A percentile compares a stretch with the other conserved stretches of the same genome.
Conservation (phyloP, 2,797 vertebrate genomes). For the Hephaestus fuliginosus region DNA sequence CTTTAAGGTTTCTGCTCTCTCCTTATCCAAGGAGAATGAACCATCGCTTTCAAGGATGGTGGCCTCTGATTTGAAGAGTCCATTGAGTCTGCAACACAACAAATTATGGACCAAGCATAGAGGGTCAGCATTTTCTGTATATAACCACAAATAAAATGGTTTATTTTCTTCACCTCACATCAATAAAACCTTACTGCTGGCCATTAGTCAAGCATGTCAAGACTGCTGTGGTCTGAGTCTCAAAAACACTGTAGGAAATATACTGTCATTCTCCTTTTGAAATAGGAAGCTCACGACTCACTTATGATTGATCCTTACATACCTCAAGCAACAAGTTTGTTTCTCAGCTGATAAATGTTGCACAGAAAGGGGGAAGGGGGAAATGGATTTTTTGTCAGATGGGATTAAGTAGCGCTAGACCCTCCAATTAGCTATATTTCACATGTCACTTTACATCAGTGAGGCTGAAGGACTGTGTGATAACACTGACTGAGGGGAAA, state of each 20-base stretch:
- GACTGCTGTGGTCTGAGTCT: constrained; percentile 45
- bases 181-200: constrained; percentile 10
- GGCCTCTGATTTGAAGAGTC: neutral
- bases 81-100: neutral
- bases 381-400: constrained; percentile 76
- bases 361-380: constrained; percentile 27
- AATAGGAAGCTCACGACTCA: constrained; percentile 58
- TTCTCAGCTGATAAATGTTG: constrained; percentile 70
- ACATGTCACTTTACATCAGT: constrained; percentile 80
- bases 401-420: constrained; percentile 69
- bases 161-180: constrained; percentile 30
- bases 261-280: constrained; percentile 41
- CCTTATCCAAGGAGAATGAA: neutral
- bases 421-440: constrained; percentile 82
- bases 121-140: neutral
- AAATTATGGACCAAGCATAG: neutral
- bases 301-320: constrained; percentile 64
- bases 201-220: constrained; percentile 48
- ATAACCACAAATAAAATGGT: neutral
- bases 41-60: neutral
- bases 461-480: constrained; percentile 37
- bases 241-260: constrained; percentile 52
- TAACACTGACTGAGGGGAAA: constrained; percentile 26
- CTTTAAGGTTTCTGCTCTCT: neutral
- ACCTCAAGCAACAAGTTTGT: constrained; percentile 69